These are phyloP conservation scores for Macrosteles quadrilineatus DNA, from an alignment of 1,140 invertebrate genomes.

Conservation along the genomic window DNA sequence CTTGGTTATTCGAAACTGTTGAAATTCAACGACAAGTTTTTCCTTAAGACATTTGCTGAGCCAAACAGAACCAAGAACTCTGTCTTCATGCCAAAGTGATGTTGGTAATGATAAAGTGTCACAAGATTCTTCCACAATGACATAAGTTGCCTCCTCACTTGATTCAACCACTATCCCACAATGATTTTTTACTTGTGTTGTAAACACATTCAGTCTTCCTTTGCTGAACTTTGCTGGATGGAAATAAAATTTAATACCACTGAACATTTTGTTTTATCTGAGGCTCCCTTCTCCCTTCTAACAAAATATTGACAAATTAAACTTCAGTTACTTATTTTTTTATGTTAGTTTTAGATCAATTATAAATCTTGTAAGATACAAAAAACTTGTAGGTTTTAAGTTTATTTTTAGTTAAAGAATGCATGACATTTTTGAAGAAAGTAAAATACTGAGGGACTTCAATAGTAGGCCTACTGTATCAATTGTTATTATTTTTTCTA, in stretches of 20 bases:
- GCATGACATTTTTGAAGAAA: too few relatives aligned
- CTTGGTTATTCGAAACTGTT: neutral
- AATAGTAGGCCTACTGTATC: too few relatives aligned
- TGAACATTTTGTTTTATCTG: too few relatives aligned
- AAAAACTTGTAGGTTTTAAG: too few relatives aligned
- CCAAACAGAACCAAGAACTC: conserved; percentile 17
- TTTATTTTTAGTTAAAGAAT: too few relatives aligned
- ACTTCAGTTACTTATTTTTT: too few relatives aligned
- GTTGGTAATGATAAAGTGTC: neutral
- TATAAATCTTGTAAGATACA: too few relatives aligned
- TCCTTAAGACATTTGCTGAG: conserved; percentile 29
- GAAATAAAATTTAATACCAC: conserved; percentile 13
- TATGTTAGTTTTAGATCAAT: too few relatives aligned
- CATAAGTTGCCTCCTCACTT: conserved; percentile 17
- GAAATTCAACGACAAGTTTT: neutral
- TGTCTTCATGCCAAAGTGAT: neutral
- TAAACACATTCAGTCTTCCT: conserved; percentile 18
- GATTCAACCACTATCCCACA: conserved; percentile 14
- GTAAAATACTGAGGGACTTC: too few relatives aligned
- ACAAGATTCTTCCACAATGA: conserved; percentile 27
- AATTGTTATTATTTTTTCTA: too few relatives aligned
- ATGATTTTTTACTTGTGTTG: conserved; percentile 3
- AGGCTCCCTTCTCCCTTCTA: too few relatives aligned
- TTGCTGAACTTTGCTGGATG: conserved; percentile 5
- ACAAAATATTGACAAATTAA: too few relatives aligned